Percentiles rank a stretch among this genome's conserved stretches.
Evolutionary conservation across 2,113 vertebrate genomes (phyloP).

Genomic region (Atlantisia rogersi): DNA sequence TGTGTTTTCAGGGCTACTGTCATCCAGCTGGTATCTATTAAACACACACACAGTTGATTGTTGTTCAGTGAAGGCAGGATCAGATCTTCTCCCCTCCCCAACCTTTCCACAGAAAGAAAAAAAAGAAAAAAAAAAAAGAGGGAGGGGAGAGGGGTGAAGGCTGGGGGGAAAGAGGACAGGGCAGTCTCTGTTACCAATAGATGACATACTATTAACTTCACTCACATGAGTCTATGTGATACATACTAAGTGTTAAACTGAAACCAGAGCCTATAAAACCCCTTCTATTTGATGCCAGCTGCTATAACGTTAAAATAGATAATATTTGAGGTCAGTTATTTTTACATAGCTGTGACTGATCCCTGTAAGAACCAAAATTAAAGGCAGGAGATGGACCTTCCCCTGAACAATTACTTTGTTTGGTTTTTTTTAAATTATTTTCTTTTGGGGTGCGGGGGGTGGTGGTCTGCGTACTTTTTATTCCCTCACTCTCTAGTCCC

Average conservation of each 20-base stretch:
- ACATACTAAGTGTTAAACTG: constrained; percentile 12
- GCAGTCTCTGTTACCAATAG: constrained; percentile 9
- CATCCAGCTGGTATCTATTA: constrained; percentile 36
- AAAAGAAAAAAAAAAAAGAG: neutral
- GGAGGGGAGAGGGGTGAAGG: too few species aligned
- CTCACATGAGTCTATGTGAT: neutral
- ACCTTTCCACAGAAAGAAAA: neutral
- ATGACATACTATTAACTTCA: neutral
- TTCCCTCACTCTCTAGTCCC: rapidly evolving
- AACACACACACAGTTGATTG: neutral
- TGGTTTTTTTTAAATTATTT: too few species aligned
- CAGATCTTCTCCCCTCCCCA: neutral
- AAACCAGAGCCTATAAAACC: neutral
- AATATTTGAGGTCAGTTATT: neutral
- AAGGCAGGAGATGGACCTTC: neutral
- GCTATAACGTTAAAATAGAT: neutral
- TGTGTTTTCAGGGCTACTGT: neutral
- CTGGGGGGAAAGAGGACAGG: neutral
- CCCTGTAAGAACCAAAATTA: neutral
- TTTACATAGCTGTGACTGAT: neutral
- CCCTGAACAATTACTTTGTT: neutral
- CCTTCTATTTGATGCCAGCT: neutral
- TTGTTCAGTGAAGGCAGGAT: neutral
- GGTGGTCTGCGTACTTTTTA: too few species aligned
- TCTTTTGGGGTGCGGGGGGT: too few species aligned